A percentile compares a stretch with the other conserved stretches of the same genome.
phyloP scores from a whole-genome alignment of 2,113 vertebrate genomes.

The Taxidea taxus region DNA sequence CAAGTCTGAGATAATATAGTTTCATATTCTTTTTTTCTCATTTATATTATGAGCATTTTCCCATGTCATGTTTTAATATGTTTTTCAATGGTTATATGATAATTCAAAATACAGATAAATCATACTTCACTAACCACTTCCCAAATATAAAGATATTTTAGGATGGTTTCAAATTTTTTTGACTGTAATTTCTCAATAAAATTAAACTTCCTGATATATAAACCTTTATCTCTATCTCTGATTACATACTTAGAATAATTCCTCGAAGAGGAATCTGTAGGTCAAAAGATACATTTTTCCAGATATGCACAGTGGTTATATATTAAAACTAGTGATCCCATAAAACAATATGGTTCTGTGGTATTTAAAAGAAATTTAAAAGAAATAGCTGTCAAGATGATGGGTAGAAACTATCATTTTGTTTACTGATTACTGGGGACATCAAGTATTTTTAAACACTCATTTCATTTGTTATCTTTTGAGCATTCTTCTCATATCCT shows the following conservation, averaged over 20 bases:
- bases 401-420: neutral
- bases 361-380: conserved; percentile 22
- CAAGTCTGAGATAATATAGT: neutral
- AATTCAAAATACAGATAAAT: neutral
- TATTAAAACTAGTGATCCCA: neutral
- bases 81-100: conserved; percentile 11
- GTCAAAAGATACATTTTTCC: conserved; percentile 11
- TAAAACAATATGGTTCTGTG: neutral
- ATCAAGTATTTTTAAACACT: neutral
- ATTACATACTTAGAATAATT: conserved; percentile 31
- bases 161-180: neutral
- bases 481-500: neutral
- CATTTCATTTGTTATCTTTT: conserved; percentile 39
- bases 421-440: neutral
- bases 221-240: neutral
- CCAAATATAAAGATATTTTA: neutral
- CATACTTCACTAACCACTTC: conserved; percentile 7
- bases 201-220: neutral
- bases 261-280: neutral
- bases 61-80: neutral
- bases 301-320: neutral
- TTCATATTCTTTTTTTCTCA: conserved; percentile 27
- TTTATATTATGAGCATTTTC: neutral
- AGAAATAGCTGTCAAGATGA: neutral
- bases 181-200: conserved; percentile 28